Percentiles rank a stretch among this genome's conserved stretches.
phyloP scores from a whole-genome alignment of 2,113 vertebrate genomes.

The Amblyopsis rosae region DNA sequence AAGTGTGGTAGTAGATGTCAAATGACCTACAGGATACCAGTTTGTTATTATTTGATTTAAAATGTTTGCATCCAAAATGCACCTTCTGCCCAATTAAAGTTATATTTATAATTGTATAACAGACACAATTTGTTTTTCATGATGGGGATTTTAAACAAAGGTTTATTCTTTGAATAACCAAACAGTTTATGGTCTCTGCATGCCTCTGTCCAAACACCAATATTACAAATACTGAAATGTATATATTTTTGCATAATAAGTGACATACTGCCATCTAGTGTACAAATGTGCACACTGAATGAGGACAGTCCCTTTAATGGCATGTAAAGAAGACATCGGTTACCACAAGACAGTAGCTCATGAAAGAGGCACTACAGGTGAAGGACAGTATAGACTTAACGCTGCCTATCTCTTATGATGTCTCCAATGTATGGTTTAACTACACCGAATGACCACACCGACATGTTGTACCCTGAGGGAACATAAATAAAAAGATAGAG shows the following conservation, averaged over 20 bases:
- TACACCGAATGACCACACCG: conserved; percentile 40
- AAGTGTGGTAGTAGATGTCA: background rate
- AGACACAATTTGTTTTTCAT: conserved; percentile 19
- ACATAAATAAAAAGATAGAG: conserved; percentile 57
- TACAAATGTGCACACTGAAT: conserved; percentile 57
- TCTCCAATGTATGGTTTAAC: conserved; percentile 33
- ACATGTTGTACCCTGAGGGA: conserved; percentile 52
- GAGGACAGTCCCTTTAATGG: conserved; percentile 5
- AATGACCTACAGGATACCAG: background rate
- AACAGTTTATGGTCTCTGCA: conserved; percentile 54
- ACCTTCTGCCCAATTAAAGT: conserved; percentile 15
- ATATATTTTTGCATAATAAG: conserved; percentile 64
- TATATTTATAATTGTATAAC: conserved; percentile 35
- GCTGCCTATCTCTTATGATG: background rate
- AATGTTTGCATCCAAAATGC: background rate
- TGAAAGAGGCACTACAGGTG: conserved; percentile 1
- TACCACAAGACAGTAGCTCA: background rate
- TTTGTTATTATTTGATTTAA: background rate
- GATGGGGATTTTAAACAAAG: conserved; percentile 24
- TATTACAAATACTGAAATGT: conserved; percentile 51
- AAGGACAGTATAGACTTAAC: conserved; percentile 22
- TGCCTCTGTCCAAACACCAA: conserved; percentile 36
- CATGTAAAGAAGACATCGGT: conserved; percentile 9
- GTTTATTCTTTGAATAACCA: conserved; percentile 48
- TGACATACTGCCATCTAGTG: conserved; percentile 78